Evolutionary conservation across 2,797 vertebrate genomes (phyloP), one percentile per base, ranked within the genome.

Genomic region (Garrulus glandarius): DNA sequence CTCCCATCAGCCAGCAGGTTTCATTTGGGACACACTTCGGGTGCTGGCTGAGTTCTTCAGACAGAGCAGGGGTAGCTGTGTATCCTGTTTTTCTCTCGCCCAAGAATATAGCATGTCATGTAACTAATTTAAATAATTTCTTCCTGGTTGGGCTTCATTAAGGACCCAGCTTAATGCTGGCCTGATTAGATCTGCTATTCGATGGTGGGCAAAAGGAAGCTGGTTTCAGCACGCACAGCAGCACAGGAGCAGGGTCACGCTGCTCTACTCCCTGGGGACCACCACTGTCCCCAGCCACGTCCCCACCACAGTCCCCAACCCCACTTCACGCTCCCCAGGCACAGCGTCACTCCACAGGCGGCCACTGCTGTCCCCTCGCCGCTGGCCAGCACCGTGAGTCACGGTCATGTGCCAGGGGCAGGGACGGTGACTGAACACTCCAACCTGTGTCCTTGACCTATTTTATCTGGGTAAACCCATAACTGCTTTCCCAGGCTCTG

Each of bases 211-310:
- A 14, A 39, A 24, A 57, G 26, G 60, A 68, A 61, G 43, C 30
- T 11, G 50, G 6, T 46, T 61, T 43, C 1, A 3, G 43, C 50
- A 22, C 0, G 0, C 18, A 9, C 0, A 0, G 44, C 49, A 61
- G 61, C 20, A 13, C 27, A 7, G 61, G 39, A 41, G 56, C 43
- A 9, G 52, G 56, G 23, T 52, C 9, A 0, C 0, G 2, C 19
- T 60, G 26, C 55, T 18, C 30, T 3, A 2, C 37, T 37, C 34
- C 52, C 69, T 9, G 1, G 2, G 22, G 52, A 36, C 43, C 52
- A 32, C 61, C 50, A 30, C 19, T 1, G 5, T 14, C 37, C 50
- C 26, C 64, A 8, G 3, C 23, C 11, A 6, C 84, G 22, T 37
- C 36, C 39, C 72, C 84, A 69, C 41, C 57, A 27, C 13, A 2